phyloP scores from a whole-genome alignment of 2,113 vertebrate species.

The Calcarius ornatus region DNA sequence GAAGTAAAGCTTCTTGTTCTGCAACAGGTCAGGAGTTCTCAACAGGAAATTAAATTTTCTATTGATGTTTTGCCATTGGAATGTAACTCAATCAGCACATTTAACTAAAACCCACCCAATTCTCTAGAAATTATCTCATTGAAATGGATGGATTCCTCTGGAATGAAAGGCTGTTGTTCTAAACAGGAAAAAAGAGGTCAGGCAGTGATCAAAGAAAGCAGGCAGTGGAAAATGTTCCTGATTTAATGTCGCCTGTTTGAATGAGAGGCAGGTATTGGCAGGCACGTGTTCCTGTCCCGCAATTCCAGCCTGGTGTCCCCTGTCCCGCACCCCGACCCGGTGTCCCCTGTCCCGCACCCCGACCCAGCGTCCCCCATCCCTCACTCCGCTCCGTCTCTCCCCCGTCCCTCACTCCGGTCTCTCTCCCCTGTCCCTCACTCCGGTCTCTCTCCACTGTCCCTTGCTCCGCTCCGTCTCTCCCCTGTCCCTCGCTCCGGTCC shows the following conservation, averaged over 20 bases:
- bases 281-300: accelerated
- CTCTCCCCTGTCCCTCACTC: background rate
- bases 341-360: background rate
- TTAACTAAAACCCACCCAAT: background rate
- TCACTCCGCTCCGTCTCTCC: too few species aligned
- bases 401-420: too few species aligned
- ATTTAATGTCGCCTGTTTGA: accelerated
- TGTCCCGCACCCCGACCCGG: accelerated
- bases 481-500: too few species aligned
- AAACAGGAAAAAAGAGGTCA: background rate
- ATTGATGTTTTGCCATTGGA: background rate
- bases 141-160: background rate
- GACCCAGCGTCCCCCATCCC: too few species aligned
- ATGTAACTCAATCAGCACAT: background rate
- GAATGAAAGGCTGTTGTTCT: background rate
- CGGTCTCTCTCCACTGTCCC: too few species aligned
- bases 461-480: too few species aligned
- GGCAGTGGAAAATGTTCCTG: background rate
- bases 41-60: background rate
- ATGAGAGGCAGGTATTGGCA: background rate
- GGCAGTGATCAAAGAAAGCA: background rate
- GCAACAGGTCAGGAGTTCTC: background rate
- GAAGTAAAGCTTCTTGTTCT: background rate
- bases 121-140: background rate
- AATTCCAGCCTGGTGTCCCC: background rate